Conservation (phyloP, 1,140 invertebrate species). For the Meloidogyne hapla region DNA sequence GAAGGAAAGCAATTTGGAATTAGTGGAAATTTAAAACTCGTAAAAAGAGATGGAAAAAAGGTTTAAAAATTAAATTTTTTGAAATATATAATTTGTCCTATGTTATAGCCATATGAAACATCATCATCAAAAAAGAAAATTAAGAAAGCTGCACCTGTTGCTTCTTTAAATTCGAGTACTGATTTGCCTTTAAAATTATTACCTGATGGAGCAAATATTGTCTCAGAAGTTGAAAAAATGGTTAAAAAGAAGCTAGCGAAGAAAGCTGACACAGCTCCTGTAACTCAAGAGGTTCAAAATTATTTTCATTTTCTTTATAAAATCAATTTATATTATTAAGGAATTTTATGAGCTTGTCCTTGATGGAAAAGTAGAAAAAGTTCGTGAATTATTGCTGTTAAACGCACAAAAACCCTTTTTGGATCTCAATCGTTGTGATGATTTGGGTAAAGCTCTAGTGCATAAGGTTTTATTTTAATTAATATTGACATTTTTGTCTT, state of each 20-base stretch:
- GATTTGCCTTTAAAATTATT: background rate
- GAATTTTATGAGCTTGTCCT: slow-evolving; percentile 34
- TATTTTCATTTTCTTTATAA: too few relatives aligned
- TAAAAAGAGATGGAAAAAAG: background rate
- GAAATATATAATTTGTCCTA: too few relatives aligned
- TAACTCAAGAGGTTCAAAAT: slow-evolving; percentile 2
- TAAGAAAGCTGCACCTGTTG: too few relatives aligned
- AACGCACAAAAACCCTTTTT: slow-evolving; percentile 2
- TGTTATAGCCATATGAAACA: too few relatives aligned
- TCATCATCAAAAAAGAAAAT: background rate
- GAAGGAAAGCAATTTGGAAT: background rate
- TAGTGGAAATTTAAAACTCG: background rate
- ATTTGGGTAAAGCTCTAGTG: slow-evolving; percentile 21
- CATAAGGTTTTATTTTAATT: slow-evolving; percentile 28
- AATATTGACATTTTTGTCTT: background rate
- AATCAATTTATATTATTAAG: too few relatives aligned
- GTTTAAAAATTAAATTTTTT: background rate
- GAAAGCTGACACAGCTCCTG: background rate
- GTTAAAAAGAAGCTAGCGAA: background rate
- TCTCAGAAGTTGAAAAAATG: background rate
- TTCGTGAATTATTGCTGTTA: slow-evolving; percentile 6
- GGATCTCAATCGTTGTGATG: slow-evolving; percentile 26
- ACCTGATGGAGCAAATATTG: slow-evolving; percentile 13
- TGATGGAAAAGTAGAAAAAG: slow-evolving; percentile 37
- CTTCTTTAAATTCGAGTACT: background rate